These are phyloP conservation scores for Lagopus leucura DNA, from an alignment of 2,113 vertebrate genomes.

Conservation along the genomic window DNA sequence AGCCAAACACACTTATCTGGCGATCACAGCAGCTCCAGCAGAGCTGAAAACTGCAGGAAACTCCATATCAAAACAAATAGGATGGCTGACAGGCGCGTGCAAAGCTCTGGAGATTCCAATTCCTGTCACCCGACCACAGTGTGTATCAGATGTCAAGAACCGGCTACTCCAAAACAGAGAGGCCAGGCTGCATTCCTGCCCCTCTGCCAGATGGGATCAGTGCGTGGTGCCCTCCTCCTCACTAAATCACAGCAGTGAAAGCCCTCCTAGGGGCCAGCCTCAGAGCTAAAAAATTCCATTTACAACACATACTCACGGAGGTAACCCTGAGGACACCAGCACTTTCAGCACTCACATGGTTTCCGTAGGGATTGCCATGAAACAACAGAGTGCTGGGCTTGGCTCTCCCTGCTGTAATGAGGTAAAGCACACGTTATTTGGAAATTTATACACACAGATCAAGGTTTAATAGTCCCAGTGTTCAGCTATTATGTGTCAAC, in stretches of 20 bases:
- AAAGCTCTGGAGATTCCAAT: slow-evolving; percentile 42
- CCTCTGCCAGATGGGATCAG: not conserved
- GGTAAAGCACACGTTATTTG: not conserved
- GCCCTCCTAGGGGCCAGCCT: not conserved
- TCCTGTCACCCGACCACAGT: not conserved
- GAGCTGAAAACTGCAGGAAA: slow-evolving; percentile 56
- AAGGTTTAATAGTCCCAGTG: not conserved
- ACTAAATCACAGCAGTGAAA: not conserved
- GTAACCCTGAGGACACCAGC: not conserved
- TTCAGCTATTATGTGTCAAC: not conserved
- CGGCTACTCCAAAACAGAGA: not conserved
- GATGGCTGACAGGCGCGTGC: not conserved
- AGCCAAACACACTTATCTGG: slow-evolving; percentile 48
- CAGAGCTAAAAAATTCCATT: not conserved
- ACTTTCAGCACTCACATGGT: not conserved
- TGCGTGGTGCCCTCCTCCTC: accelerated
- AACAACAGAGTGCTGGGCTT: not conserved
- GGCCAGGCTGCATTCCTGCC: not conserved
- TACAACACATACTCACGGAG: not conserved
- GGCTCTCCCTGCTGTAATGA: not conserved
- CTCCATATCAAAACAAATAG: slow-evolving; percentile 41
- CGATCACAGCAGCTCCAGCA: not conserved
- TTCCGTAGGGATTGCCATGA: accelerated
- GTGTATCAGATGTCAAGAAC: slow-evolving; percentile 25
- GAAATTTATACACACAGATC: not conserved